A percentile compares a stretch with the other conserved stretches of the same genome.
These are phyloP conservation scores for Tokudaia tokunoshimensis DNA, from an alignment of 2,797 vertebrate genomes.

Conservation along the genomic window DNA sequence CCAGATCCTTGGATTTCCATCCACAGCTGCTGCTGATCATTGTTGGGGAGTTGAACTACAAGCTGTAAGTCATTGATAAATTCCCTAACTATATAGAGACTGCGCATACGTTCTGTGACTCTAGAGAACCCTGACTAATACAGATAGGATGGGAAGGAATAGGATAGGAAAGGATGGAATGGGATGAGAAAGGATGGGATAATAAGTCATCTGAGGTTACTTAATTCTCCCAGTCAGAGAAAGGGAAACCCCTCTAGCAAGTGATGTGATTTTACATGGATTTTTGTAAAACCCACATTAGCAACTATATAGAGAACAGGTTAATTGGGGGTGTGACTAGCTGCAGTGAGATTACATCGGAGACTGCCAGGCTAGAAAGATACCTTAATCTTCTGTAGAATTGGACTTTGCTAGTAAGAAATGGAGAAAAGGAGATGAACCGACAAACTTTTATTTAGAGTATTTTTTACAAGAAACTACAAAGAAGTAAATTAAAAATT, in stretches of 20 bases:
- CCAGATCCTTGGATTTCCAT: too few species aligned
- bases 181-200: background rate
- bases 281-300: background rate
- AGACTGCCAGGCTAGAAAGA: background rate
- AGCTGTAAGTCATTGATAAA: too few species aligned
- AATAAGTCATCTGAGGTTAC: background rate
- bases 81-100: too few species aligned
- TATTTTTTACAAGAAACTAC: conserved; percentile 16
- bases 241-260: background rate
- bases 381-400: background rate
- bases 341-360: background rate
- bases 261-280: background rate
- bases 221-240: background rate
- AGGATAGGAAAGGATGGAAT: too few species aligned
- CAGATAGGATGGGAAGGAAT: too few species aligned
- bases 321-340: background rate
- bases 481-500: conserved; percentile 22
- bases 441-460: background rate
- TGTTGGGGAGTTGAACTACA: too few species aligned
- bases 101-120: too few species aligned
- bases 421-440: background rate
- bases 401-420: background rate
- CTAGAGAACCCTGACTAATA: too few species aligned
- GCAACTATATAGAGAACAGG: background rate
- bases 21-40: too few species aligned